phyloP scores from a whole-genome alignment of 2,113 vertebrate genomes.

The Malurus cyaneus region DNA sequence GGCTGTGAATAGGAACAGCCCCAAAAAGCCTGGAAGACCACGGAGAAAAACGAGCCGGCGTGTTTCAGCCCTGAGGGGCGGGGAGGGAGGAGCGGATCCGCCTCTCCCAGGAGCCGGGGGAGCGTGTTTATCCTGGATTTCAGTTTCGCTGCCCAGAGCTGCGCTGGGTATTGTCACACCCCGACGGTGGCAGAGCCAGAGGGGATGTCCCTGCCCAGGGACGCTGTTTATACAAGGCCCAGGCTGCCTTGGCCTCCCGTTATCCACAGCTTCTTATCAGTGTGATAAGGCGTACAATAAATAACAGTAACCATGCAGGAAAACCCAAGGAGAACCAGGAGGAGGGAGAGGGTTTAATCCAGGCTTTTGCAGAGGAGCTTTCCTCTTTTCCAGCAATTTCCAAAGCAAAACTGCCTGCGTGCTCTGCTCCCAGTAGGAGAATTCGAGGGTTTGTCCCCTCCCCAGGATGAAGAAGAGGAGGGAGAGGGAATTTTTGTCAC shows the following conservation, averaged over 20 bases:
- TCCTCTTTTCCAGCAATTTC: background rate
- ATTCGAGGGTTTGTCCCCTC: background rate
- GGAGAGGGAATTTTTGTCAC: background rate
- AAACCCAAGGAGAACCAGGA: background rate
- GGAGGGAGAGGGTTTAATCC: background rate
- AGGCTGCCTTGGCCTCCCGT: background rate
- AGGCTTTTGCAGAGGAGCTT: background rate
- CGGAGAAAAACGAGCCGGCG: rapidly evolving
- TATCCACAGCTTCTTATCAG: background rate
- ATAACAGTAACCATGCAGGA: background rate
- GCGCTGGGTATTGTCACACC: background rate
- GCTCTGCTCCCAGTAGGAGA: background rate
- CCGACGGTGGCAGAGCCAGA: rapidly evolving
- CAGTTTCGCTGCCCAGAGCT: background rate
- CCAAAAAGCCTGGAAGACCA: background rate
- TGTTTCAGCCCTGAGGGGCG: background rate
- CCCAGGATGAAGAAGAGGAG: background rate
- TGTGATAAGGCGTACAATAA: background rate
- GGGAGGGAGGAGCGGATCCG: background rate
- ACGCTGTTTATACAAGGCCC: background rate
- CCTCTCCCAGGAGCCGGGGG: background rate
- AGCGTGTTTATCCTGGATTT: background rate
- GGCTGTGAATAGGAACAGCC: background rate
- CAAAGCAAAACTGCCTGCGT: background rate
- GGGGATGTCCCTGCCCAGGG: rapidly evolving